A percentile compares a stretch with the other conserved stretches of the same genome.
Conservation (phyloP, 2,113 vertebrate genomes). For the Nothoprocta perdicaria region DNA sequence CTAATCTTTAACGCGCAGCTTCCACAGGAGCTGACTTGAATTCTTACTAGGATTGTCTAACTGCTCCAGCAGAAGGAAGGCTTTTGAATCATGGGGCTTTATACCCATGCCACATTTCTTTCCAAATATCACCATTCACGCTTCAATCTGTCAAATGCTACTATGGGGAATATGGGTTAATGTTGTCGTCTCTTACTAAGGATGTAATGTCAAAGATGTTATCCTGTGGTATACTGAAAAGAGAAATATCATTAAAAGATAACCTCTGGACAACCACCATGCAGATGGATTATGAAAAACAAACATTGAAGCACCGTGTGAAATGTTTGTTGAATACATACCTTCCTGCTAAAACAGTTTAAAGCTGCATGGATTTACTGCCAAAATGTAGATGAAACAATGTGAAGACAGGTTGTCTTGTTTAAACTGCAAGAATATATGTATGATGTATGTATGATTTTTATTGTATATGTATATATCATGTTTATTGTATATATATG, state of each 20-base stretch:
- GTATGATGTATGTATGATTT: not conserved
- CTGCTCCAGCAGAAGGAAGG: not conserved
- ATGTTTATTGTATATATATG: no score
- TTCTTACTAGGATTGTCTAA: not conserved
- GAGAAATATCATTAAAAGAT: constrained; percentile 24
- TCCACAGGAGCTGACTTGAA: not conserved
- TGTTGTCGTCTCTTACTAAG: constrained; percentile 32
- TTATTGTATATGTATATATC: no score
- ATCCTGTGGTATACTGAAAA: not conserved
- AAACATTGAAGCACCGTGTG: not conserved
- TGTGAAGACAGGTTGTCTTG: not conserved
- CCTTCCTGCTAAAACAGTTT: not conserved
- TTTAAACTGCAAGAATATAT: not conserved
- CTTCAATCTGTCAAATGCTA: constrained; percentile 1
- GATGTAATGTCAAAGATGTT: constrained; percentile 3
- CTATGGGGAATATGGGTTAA: not conserved
- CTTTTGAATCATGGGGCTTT: constrained; percentile 20
- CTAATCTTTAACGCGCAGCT: constrained; percentile 34
- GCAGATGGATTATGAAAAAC: not conserved
- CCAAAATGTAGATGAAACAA: not conserved
- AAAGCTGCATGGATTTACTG: not conserved
- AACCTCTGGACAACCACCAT: not conserved
- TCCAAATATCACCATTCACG: not conserved
- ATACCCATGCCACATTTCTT: not conserved
- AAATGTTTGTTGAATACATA: not conserved